phyloP scores from a whole-genome alignment of 64 coral and sea anemone genomes.

The Anthopleura sola region DNA sequence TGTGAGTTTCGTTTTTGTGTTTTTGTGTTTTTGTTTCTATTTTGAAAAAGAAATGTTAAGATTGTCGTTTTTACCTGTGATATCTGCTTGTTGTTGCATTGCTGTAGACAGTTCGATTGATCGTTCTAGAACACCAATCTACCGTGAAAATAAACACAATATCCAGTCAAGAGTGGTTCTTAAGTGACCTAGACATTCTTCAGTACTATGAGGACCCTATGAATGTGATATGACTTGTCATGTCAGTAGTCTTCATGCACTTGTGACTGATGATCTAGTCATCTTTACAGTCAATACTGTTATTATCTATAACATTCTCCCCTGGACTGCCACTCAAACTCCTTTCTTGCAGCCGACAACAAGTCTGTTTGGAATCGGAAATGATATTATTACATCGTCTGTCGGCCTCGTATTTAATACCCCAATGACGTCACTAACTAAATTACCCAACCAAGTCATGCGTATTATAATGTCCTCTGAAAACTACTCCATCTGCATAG shows the following conservation, averaged over 20 bases:
- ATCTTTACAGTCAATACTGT: no score
- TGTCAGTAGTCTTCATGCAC: no score
- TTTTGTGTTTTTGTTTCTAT: neutral
- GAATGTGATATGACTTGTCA: no score
- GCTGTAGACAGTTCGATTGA: slow-evolving; percentile 44
- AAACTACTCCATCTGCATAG: no score
- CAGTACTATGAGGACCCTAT: no score
- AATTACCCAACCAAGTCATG: neutral
- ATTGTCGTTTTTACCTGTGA: slow-evolving; percentile 4
- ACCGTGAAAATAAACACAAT: neutral
- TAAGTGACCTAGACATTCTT: no score
- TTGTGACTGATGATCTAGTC: no score
- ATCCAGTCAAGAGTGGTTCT: neutral
- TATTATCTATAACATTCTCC: no score
- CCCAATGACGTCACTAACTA: neutral
- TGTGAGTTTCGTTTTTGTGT: no score
- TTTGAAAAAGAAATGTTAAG: neutral
- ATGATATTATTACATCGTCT: neutral
- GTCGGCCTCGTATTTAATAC: neutral
- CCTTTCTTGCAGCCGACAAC: no score
- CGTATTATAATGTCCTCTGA: no score
- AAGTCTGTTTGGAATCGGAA: neutral
- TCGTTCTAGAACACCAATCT: slow-evolving; percentile 55
- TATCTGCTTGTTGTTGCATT: slow-evolving; percentile 43
- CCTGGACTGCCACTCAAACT: no score